Percentiles rank a stretch among this genome's conserved stretches.
These are phyloP conservation scores for Camponotus pennsylvanicus DNA, from an alignment of 1,140 invertebrate genomes.

Conservation along the genomic window DNA sequence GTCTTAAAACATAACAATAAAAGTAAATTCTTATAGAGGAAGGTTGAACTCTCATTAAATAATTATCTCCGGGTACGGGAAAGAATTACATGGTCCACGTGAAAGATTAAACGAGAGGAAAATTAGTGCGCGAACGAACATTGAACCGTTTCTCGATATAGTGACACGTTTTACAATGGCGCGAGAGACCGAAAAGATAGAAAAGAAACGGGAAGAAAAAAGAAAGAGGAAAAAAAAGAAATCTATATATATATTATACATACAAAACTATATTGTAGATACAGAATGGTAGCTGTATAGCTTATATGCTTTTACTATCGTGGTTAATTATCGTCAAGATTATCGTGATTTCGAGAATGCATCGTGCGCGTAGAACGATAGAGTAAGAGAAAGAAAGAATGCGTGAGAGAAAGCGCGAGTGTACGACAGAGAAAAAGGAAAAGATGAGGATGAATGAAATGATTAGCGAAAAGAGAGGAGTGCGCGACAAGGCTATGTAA, in stretches of 20 bases:
- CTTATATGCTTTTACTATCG: conserved; percentile 86
- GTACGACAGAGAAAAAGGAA: neutral
- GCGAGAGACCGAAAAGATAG: conserved; percentile 24
- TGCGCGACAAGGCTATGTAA: conserved; percentile 38
- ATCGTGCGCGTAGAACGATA: conserved; percentile 37
- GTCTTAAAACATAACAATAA: neutral
- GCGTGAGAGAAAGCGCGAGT: conserved; percentile 37
- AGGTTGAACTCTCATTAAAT: conserved; percentile 36
- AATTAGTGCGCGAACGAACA: conserved; percentile 48
- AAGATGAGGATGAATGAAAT: conserved; percentile 38
- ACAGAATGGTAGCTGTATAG: conserved; percentile 85
- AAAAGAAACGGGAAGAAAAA: conserved; percentile 46
- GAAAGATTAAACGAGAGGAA: conserved; percentile 17
- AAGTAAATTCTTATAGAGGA: conserved; percentile 23
- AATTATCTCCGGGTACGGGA: neutral
- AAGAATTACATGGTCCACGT: conserved; percentile 5
- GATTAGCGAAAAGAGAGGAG: neutral
- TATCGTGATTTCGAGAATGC: conserved; percentile 74
- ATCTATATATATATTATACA: conserved; percentile 73
- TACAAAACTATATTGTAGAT: conserved; percentile 86
- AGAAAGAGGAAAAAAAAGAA: conserved; percentile 57
- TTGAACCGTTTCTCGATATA: conserved; percentile 51
- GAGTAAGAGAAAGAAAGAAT: conserved; percentile 24
- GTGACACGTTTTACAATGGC: conserved; percentile 30
- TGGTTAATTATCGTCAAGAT: conserved; percentile 83